phyloP scores from a whole-genome alignment of 2,888 invertebrate genomes.

The Nysson spinosus region DNA sequence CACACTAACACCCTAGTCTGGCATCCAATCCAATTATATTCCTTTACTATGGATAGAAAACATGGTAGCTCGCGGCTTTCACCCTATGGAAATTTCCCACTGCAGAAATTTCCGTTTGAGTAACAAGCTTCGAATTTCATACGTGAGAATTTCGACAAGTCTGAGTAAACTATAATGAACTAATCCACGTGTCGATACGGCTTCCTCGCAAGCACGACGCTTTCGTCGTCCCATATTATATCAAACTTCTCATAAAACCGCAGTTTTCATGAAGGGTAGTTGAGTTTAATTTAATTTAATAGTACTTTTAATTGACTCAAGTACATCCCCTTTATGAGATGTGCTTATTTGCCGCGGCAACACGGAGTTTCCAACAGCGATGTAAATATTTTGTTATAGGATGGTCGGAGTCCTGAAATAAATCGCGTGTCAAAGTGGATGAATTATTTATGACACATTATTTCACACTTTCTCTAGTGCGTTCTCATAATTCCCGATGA shows the following conservation, averaged over 20 bases:
- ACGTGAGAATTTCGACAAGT: neutral
- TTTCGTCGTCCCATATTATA: too few species aligned
- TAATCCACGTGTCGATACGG: neutral
- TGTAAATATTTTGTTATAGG: too few species aligned
- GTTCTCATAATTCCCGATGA: constrained; percentile 1
- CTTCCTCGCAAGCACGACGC: neutral
- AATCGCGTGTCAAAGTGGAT: neutral
- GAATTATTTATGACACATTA: constrained; percentile 5
- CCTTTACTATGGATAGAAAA: constrained; percentile 2
- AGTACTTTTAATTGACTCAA: too few species aligned
- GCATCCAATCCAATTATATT: constrained; percentile 59
- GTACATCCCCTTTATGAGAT: too few species aligned
- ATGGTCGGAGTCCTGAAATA: too few species aligned
- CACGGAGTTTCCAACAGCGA: too few species aligned
- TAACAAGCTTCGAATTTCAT: neutral
- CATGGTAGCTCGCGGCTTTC: neutral
- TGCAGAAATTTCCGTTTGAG: neutral
- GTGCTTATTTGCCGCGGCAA: too few species aligned
- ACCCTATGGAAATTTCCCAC: neutral
- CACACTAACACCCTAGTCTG: constrained; percentile 51
- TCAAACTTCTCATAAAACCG: too few species aligned
- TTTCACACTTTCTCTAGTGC: neutral
- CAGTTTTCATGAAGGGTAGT: too few species aligned
- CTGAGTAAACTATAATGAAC: too few species aligned
- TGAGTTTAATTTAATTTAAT: too few species aligned